phyloP scores from a whole-genome alignment of 2,888 invertebrate genomes.

The Helicoverpa assulta region DNA sequence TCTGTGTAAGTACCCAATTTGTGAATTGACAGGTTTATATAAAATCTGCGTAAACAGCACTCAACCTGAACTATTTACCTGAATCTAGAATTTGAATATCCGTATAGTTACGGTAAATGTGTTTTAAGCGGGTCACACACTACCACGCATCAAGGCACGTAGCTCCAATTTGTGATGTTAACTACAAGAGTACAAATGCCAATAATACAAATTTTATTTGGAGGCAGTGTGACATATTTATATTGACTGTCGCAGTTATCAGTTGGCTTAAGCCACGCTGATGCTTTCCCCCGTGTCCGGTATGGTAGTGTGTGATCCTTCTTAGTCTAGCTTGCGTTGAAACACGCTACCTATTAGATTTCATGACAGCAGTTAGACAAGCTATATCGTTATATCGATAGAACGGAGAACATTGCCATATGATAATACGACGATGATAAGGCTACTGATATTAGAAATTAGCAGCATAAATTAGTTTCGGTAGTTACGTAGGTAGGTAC shows the following conservation, averaged over 20 bases:
- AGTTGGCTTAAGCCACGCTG: too few relatives aligned
- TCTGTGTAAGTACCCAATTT: slow-evolving; percentile 17
- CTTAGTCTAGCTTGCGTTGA: not conserved
- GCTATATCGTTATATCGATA: slow-evolving; percentile 3
- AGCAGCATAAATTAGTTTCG: not conserved
- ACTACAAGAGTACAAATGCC: too few relatives aligned
- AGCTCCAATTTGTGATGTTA: too few relatives aligned
- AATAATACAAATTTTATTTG: too few relatives aligned
- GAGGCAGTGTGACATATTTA: too few relatives aligned
- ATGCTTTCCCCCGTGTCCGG: too few relatives aligned
- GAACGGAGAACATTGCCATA: not conserved
- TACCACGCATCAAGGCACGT: too few relatives aligned
- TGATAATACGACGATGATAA: not conserved
- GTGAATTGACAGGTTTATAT: slow-evolving; percentile 26
- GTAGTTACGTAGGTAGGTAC: too few relatives aligned
- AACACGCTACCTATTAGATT: slow-evolving; percentile 10
- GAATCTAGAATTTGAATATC: slow-evolving; percentile 12
- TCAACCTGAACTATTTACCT: slow-evolving; percentile 13
- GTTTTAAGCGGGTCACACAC: not conserved
- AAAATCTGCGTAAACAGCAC: slow-evolving; percentile 3
- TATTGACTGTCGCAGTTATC: too few relatives aligned
- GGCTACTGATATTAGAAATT: not conserved
- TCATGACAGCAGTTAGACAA: not conserved
- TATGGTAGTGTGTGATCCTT: too few relatives aligned
- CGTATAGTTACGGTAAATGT: not conserved